Base-by-base conservation (phyloP, 2,888 invertebrate genomes). In the Cantharis rufa region DNA sequence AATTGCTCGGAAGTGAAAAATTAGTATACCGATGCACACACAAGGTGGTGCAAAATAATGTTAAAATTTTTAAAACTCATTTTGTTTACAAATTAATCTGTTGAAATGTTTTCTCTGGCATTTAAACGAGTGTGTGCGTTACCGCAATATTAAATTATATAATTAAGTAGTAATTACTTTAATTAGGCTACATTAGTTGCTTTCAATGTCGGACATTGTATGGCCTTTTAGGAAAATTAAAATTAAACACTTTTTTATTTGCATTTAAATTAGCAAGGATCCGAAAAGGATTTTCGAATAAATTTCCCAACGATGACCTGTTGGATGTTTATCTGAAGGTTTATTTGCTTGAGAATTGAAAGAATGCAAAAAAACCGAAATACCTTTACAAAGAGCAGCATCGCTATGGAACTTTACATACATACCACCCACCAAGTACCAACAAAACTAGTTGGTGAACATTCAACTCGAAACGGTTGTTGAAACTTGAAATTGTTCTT, bases 351-450 rank as follows among this genome's bases (percentile, higher is more conserved):
- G 70, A 48, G 61, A 63, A 64, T 69, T 63, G 21, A 70, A 74
- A 74, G 74, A 74, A 74, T 70, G 32, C 63, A 74, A 70, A 70
- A 74, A 70, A 64, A 69, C 62, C 15, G 16, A 15, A 63, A 62
- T 64, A 24, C 63, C 32, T 48, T 69, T 66, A 70, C 69, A 70
- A 28, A 27, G 28, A 62, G 70, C 61, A 70, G 21, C 70, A 62
- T 63, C 70, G 70, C 64, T 70, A 48, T 15, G 72, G 62, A 62
- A 74, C 27, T 15, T 73, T 70, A 63, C 69, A 21, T 66, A 66
- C 21, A 70, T 48, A 62, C 74, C 74, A 74, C 74, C 74, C 74
- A 74, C 74, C 21, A 69, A 69, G 74, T 69, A 13, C 32, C 48
- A 64, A 15, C 63, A 28, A 48, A 24, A 72, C 64, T 18, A 66